Conservation (phyloP, 2,888 invertebrate species). For the Pollenia labialis region DNA sequence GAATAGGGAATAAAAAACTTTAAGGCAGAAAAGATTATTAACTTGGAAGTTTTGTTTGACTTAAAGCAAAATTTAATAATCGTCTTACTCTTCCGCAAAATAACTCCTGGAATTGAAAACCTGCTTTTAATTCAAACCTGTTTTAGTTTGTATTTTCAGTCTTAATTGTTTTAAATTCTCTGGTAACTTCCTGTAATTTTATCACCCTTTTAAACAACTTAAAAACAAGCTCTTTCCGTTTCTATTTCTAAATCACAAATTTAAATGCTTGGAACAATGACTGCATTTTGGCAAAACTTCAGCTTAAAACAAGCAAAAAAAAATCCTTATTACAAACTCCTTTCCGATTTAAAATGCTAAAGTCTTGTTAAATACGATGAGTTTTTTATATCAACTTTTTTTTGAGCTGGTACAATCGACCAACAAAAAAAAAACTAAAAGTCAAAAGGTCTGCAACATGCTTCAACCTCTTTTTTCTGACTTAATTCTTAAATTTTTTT, state of each 20-base stretch:
- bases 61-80: too few relatives aligned
- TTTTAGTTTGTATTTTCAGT: background rate
- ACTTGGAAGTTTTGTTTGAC: too few relatives aligned
- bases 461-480: slow-evolving; percentile 37
- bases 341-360: slow-evolving; percentile 11
- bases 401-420: background rate
- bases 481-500: slow-evolving; percentile 3
- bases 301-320: background rate
- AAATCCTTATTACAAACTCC: slow-evolving; percentile 11
- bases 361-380: slow-evolving; percentile 38
- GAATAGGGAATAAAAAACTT: too few relatives aligned
- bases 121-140: background rate
- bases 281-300: background rate
- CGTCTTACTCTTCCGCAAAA: background rate
- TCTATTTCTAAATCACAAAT: background rate
- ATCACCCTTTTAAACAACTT: slow-evolving; percentile 3
- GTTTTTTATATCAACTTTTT: slow-evolving; percentile 14
- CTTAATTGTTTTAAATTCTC: background rate
- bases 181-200: slow-evolving; percentile 4
- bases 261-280: slow-evolving; percentile 35
- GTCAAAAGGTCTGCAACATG: slow-evolving; percentile 56
- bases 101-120: background rate
- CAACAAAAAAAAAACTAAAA: slow-evolving; percentile 35
- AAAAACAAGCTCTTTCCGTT: slow-evolving; percentile 6
- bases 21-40: too few relatives aligned